Conservation (phyloP, 2,797 vertebrate genomes). For the Momotus momota region DNA sequence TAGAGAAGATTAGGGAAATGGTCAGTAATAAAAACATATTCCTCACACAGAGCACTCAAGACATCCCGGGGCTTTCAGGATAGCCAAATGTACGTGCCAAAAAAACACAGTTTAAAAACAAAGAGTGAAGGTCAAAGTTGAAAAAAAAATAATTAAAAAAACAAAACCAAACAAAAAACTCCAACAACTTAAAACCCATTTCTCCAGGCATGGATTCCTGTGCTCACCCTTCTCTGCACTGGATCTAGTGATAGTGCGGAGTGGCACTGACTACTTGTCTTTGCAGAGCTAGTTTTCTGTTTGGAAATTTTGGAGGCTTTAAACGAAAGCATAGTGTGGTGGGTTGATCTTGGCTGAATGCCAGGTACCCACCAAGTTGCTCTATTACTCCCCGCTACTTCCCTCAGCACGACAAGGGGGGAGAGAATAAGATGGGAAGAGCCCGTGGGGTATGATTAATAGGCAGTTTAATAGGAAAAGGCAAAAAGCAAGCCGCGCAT, state of each 20-base stretch:
- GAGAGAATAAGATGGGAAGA: too few species aligned
- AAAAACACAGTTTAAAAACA: not conserved
- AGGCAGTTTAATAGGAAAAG: too few species aligned
- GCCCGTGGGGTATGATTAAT: too few species aligned
- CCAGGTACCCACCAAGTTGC: too few species aligned
- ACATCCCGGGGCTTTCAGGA: not conserved
- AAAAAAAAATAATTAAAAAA: not conserved
- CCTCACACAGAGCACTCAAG: not conserved
- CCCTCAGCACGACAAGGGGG: too few species aligned
- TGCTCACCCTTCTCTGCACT: not conserved
- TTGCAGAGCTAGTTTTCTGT: not conserved
- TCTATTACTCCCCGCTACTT: too few species aligned
- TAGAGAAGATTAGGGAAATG: not conserved
- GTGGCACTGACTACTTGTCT: not conserved
- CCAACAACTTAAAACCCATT: not conserved
- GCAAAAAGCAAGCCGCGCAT: too few species aligned
- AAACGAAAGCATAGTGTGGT: not conserved
- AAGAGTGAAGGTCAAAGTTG: not conserved
- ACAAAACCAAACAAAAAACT: too few species aligned
- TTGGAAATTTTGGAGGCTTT: not conserved
- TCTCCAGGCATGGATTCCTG: not conserved
- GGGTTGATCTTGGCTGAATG: too few species aligned
- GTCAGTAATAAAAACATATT: not conserved
- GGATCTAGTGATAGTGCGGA: not conserved
- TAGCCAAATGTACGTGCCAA: not conserved